Base-by-base conservation (phyloP, 2,888 invertebrate species). In the Diadromus collaris region DNA sequence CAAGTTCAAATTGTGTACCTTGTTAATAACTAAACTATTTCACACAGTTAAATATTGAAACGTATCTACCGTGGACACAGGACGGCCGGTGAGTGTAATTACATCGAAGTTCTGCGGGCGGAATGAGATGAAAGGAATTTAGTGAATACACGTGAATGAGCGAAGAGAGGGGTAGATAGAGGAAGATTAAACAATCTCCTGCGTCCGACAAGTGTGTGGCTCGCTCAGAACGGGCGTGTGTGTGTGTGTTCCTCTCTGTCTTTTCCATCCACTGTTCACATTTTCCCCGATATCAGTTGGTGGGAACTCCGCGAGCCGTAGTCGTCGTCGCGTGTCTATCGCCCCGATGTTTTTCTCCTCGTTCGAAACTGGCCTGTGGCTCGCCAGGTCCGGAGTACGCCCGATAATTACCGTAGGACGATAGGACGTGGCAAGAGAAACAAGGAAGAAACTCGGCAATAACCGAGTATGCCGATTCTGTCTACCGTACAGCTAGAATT, bases 331-430 rank as follows among this genome's bases (percentile, higher is more conserved):
- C 71, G 78, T 75, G 67, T 79, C 60, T 74, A 51, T 41, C 65
- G 41, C 34, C 38, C 54, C 67, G 54, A 79, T 60, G 76, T 72
- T 76, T 76, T 70, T 58, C 58, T 41, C 58, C 27, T 58, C 60
- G 46, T 65, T 72, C 44, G 41, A 41, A 71, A 60, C 72, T 68
- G 76, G 75, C 54, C 79, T 34, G 67, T 64, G 68, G 76, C 76
- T 79, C 58, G 70, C 21, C 58, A 56, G 68, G 61, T 60, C n/a
- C 75, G 16, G 63, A 60, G 61, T 69, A 64, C 72, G 68, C 72
- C 76, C 79, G 76, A 79, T 76, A 79, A 79, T 79, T 79, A 76
- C 69, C 64, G 64, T 46, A 27, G 68, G 63, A 64, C 79, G 72
- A 76, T 67, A 48, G 27, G 21, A 38, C 46, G 21, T 41, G 32